phyloP scores from a whole-genome alignment of 2,888 invertebrate genomes.

The Agriopis marginaria region DNA sequence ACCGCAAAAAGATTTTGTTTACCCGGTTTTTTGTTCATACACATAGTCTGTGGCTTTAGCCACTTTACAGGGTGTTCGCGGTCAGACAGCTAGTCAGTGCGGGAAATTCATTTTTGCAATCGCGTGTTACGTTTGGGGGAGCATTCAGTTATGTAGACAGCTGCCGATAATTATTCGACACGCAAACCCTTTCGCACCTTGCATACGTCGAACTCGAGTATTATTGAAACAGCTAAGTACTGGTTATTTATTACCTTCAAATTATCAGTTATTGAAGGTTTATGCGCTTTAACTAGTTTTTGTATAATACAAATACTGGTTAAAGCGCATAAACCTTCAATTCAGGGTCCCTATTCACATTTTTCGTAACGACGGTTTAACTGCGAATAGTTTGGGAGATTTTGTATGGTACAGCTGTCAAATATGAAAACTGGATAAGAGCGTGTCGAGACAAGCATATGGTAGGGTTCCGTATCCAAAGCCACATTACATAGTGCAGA shows the following conservation, averaged over 20 bases:
- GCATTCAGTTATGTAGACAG: slow-evolving; percentile 68
- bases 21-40: slow-evolving; percentile 74
- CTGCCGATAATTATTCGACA: slow-evolving; percentile 80
- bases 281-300: not conserved
- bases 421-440: no score
- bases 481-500: no score
- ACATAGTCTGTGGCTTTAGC: slow-evolving; percentile 73
- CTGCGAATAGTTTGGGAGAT: no score
- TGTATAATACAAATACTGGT: not conserved
- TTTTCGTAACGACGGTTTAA: no score
- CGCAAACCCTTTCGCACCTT: slow-evolving; percentile 84
- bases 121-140: slow-evolving; percentile 75
- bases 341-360: not conserved
- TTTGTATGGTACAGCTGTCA: no score
- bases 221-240: slow-evolving; percentile 54
- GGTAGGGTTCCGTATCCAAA: no score
- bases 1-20: slow-evolving; percentile 83
- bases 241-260: slow-evolving; percentile 47
- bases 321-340: not conserved
- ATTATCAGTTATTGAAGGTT: slow-evolving; percentile 13
- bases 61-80: slow-evolving; percentile 70
- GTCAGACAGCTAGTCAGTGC: slow-evolving; percentile 62
- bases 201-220: slow-evolving; percentile 61
- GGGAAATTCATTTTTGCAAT: slow-evolving; percentile 71
- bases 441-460: no score